These are phyloP conservation scores for Gryllus longicercus DNA, from an alignment of 2,888 invertebrate species.

Conservation along the genomic window DNA sequence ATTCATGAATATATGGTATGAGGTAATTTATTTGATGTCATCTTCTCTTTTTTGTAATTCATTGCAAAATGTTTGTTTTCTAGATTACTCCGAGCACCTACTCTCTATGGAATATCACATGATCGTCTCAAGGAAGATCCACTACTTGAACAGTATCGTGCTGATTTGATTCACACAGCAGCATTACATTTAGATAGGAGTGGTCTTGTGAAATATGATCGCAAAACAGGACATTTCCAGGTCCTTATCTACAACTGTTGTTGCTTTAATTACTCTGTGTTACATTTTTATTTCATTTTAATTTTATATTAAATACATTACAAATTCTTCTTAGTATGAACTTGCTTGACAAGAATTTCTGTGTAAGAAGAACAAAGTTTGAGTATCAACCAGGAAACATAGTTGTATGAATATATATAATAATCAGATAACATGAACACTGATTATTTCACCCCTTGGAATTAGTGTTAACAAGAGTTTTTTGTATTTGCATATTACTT, in stretches of 20 bases:
- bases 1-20: no score
- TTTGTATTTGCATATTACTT: no score
- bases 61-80: constrained; percentile 22
- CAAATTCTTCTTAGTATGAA: not conserved
- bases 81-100: constrained; percentile 86
- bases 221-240: constrained; percentile 84
- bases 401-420: no score
- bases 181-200: constrained; percentile 87
- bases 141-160: constrained; percentile 81
- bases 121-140: constrained; percentile 80
- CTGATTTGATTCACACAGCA: constrained; percentile 94
- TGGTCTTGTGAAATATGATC: constrained; percentile 92
- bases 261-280: not conserved
- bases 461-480: no score
- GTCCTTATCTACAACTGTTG: constrained; percentile 36
- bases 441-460: no score
- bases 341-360: no score
- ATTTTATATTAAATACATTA: constrained; percentile 24
- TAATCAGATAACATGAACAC: no score
- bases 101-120: constrained; percentile 80
- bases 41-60: no score
- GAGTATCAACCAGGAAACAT: no score
- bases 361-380: no score
- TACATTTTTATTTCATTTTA: not conserved
- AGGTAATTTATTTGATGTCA: no score